Conservation (phyloP, 2,797 vertebrate species). For the Sebastolobus altivelis region DNA sequence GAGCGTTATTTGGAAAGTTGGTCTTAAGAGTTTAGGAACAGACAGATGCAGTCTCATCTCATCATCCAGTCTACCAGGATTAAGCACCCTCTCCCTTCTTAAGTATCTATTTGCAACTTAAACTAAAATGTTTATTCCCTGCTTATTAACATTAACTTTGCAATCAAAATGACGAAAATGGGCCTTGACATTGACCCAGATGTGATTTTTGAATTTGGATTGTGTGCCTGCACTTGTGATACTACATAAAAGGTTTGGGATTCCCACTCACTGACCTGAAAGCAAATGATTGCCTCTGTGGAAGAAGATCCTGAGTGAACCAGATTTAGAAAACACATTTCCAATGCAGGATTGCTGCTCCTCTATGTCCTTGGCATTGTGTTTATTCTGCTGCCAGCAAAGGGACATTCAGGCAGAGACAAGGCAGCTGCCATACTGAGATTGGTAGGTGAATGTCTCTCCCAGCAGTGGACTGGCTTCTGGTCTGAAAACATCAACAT, state of each 20-base stretch:
- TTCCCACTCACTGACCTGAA: slow-evolving; percentile 77
- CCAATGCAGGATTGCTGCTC: slow-evolving; percentile 23
- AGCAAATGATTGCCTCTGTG: slow-evolving; percentile 61
- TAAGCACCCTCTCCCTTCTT: not conserved
- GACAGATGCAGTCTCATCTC: not conserved
- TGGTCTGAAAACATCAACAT: slow-evolving; percentile 32
- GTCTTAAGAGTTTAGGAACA: not conserved
- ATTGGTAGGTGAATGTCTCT: slow-evolving; percentile 47
- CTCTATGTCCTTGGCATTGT: slow-evolving; percentile 37
- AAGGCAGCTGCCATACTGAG: slow-evolving; percentile 44
- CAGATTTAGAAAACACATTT: slow-evolving; percentile 55
- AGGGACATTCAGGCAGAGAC: slow-evolving; percentile 46
- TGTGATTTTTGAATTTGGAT: slow-evolving; percentile 47
- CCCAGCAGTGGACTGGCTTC: slow-evolving; percentile 35
- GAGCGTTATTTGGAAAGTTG: not conserved
- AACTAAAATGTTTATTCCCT: slow-evolving; percentile 22
- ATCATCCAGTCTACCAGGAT: not conserved
- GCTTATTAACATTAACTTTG: slow-evolving; percentile 64
- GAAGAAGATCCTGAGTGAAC: slow-evolving; percentile 50
- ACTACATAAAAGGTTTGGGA: slow-evolving; percentile 48
- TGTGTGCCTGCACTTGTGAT: slow-evolving; percentile 38
- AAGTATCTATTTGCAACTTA: slow-evolving; percentile 17
- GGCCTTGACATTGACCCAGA: slow-evolving; percentile 46
- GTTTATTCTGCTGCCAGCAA: slow-evolving; percentile 43
- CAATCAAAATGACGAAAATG: slow-evolving; percentile 36